Evolutionary conservation across 2,797 vertebrate genomes (phyloP), one percentile per base, ranked within the genome.

Genomic region (Chloroceryle amazona): DNA sequence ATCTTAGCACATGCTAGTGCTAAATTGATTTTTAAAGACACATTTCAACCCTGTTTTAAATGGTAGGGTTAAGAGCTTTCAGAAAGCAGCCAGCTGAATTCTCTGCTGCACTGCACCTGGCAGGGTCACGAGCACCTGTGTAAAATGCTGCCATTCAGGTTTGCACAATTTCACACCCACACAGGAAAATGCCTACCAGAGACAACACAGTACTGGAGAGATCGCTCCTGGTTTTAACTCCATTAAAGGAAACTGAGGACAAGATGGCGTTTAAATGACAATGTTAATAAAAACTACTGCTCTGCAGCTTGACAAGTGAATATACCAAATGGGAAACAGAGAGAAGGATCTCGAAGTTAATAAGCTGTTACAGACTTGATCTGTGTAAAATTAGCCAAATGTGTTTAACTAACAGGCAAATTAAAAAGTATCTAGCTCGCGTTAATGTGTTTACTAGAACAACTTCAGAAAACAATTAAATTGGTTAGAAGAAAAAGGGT

Each of bases 81-180:
- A 0, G 86, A 49, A 3, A 65, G 87, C 61, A 89, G 90, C 20
- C 37, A 58, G 89, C 60, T 85, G 44, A 37, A 80, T 21, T 89
- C 74, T 83, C 37, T 52, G 3, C 81, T 61, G 67, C 8, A 2
- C 14, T 61, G 90, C 90, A 94, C 70, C 91, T 73, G 78, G 74
- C 80, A 51, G 76, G 74, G 94, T 62, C 91, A 90, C 8, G 67
- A 25, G 12, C 82, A 95, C 83, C 95, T 82, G 88, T 58, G 88
- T 67, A 51, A 96, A 96, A 96, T 96, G 96, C 93, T 74, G 75
- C 94, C 95, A 90, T 86, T 96, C 95, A 97, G 95, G 96, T 96
- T 97, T 95, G 94, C 90, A 94, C 81, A 49, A 92, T 65, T 93
- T 87, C 93, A 97, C 96, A 96, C 96, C 96, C 96, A 97, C 93